Evolutionary conservation across 2,797 vertebrate genomes (phyloP), one percentile per base, ranked within the genome.

Genomic region (Caiman crocodilus): DNA sequence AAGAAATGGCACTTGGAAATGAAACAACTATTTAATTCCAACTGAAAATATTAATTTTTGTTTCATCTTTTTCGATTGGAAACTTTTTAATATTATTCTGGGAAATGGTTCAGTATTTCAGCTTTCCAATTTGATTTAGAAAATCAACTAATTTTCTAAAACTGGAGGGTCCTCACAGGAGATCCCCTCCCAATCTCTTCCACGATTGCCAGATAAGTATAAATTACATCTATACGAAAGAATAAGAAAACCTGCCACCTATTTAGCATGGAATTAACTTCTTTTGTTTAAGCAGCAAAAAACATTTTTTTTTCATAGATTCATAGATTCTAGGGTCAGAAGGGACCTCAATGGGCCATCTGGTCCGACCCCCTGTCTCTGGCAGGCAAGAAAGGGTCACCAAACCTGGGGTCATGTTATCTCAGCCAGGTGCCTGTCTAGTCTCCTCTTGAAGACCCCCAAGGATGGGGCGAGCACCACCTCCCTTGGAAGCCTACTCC

Each of bases 221-320:
- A 73, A 65, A 89, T 78, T 87, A 90, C 87, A 92, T 94, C 50
- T 81, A 65, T 50, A 69, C 79, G 73, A 90, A 90, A 69, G 28
- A 90, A 93, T 67, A 93, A 85, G 58, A 94, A 90, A 92, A 91
- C 85, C 89, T 78, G 82, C 50, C 50, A 82, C 55, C 61, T 83
- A 86, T 90, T 73, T 73, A 42, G 10, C 42, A 10, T 50, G 26
- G 23, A 73, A 7, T 26, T 42, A 42, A 23, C 21, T 11, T 11
- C 11, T 95, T 95, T 94, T 90, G 92, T 93, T 92, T 90, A 77
- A 95, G 95, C 82, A 90, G 93, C 90, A 90, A 76, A 42, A 23
- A 86, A n/a, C n/a, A n/a, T 56, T 84, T 82, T 87, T 94, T 94
- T 84, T 87, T 73, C 57, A 50, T 79, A 91, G 91, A 81, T 94